Base-by-base conservation (phyloP, 2,797 vertebrate genomes). In the Remorina albescens region DNA sequence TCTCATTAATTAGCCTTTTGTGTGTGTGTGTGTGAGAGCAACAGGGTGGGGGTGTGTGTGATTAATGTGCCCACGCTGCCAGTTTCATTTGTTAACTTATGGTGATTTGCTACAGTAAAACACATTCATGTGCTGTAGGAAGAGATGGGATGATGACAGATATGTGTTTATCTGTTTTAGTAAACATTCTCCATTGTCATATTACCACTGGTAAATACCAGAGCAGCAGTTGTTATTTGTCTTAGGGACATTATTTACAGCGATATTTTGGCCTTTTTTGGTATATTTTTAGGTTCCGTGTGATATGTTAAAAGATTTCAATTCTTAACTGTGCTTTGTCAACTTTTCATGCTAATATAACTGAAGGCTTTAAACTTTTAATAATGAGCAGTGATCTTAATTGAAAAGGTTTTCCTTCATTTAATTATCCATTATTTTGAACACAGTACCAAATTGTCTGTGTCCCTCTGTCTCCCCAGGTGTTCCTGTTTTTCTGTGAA, bases 401-500 rank as follows among this genome's bases (percentile, higher is more conserved):
- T 28, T 2, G 23, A 25, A 19, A 55, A 11, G 0, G 11, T 16
- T 30, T 30, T 8, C 25, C 32, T 25, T 50, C 13, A 21, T 51
- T 59, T 8, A 12, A 51, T 60, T 42, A 23, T 59, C 9, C 25
- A 21, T n/a, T n/a, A 16, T 58, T 58, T 13, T 28, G 3, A 47
- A 26, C 5, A 13, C 8, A 21, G 21, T 58, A 25, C 13, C 28
- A 5, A 55, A 54, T 6, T 13, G 21, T 50, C 11, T 46, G 0
- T 36, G 5, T 70, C 16, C 72, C 13, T 66, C 34, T 37, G 30
- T 32, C 12, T 55, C 21, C 8, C 2, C 76, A 99, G 98, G 97
- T 99, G 76, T 95, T 98, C 80, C 96, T 99, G 80, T 97, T 99
- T 82, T 99, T 98, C 93, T 99, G 98, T 61, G 97, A 99, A 90